phyloP scores from a whole-genome alignment of 1,140 invertebrate species.

The Plectus sambesii region DNA sequence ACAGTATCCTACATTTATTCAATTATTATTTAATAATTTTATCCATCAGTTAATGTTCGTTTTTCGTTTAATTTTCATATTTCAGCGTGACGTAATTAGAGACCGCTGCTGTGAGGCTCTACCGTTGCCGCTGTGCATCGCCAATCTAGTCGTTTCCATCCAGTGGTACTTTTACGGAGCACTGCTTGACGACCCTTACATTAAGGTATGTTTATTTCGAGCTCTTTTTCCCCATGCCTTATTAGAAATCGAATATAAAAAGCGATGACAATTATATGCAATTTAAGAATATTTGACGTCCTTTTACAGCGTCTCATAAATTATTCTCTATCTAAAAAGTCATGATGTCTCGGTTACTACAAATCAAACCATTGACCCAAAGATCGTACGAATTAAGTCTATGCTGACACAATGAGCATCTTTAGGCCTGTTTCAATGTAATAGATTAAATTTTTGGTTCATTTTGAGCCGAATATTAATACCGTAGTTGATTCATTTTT shows the following conservation, averaged over 20 bases:
- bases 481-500: too few species aligned
- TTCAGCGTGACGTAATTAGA: conserved; percentile 34
- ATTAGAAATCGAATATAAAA: background rate
- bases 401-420: too few species aligned
- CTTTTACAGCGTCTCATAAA: background rate
- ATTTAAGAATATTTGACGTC: background rate
- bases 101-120: conserved; percentile 36
- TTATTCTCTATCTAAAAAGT: background rate
- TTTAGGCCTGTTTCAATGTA: too few species aligned
- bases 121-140: conserved; percentile 40
- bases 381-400: too few species aligned
- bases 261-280: background rate
- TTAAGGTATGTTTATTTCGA: conserved; percentile 30
- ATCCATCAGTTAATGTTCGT: background rate
- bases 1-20: background rate
- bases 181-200: conserved; percentile 43
- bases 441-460: too few species aligned
- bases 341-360: too few species aligned
- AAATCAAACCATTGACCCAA: too few species aligned
- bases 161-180: conserved; percentile 43
- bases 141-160: conserved; percentile 33
- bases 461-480: too few species aligned
- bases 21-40: conserved; percentile 1
- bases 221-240: too few species aligned
- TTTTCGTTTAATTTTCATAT: background rate